A percentile compares a stretch with the other conserved stretches of the same genome.
phyloP scores from a whole-genome alignment of 1,140 invertebrate species.

The Listronotus bonariensis region DNA sequence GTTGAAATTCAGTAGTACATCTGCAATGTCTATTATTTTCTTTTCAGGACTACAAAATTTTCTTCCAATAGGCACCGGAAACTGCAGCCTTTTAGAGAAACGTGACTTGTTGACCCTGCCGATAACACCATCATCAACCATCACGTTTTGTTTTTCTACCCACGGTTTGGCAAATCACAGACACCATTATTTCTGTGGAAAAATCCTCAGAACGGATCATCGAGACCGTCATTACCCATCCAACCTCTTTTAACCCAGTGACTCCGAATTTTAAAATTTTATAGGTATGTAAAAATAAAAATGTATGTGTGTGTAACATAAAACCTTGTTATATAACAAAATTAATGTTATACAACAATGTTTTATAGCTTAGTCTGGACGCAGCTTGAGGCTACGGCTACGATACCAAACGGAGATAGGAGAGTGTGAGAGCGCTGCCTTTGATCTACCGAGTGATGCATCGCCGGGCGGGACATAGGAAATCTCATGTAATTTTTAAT shows the following conservation, averaged over 20 bases:
- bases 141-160: constrained; percentile 44
- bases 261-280: constrained; percentile 5
- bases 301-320: no score
- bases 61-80: constrained; percentile 94
- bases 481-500: no score
- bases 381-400: no score
- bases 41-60: constrained; percentile 88
- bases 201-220: not conserved
- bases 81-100: constrained; percentile 91
- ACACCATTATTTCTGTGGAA: constrained; percentile 29
- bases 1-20: no score
- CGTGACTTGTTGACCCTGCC: constrained; percentile 73
- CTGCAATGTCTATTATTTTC: constrained; percentile 22
- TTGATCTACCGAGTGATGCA: no score
- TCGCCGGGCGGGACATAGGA: no score
- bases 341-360: no score
- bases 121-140: constrained; percentile 23
- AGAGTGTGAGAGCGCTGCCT: no score
- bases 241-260: not conserved
- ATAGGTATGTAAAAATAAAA: constrained; percentile 1
- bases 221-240: not conserved
- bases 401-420: no score
- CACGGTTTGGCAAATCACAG: constrained; percentile 44
- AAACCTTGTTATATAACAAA: no score
- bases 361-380: no score